Conservation (phyloP, 2,797 vertebrate species). For the Diglossa cyanea region DNA sequence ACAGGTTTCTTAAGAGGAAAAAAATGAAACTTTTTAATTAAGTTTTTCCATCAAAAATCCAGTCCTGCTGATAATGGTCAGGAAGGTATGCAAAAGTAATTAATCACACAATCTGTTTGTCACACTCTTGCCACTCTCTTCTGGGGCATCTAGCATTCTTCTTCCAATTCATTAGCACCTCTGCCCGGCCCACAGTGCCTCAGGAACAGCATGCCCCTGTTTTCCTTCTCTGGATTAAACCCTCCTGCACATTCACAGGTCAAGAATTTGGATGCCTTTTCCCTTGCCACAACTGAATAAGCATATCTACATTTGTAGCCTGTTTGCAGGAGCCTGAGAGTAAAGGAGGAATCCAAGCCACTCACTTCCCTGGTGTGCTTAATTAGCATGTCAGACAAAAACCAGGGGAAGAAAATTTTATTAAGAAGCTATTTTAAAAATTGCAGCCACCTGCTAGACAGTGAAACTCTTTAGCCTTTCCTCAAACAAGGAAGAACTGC, state of each 20-base stretch:
- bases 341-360: neutral
- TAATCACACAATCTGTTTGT: conserved; percentile 73
- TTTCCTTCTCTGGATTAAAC: neutral
- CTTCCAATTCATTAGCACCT: conserved; percentile 64
- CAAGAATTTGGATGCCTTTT: neutral
- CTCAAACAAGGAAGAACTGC: neutral
- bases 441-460: conserved; percentile 26
- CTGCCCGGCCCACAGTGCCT: neutral
- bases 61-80: conserved; percentile 71
- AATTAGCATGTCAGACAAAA: conserved; percentile 51
- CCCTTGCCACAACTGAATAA: neutral
- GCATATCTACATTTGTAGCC: neutral
- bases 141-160: conserved; percentile 11
- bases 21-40: conserved; percentile 75
- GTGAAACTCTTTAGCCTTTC: neutral
- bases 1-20: conserved; percentile 63
- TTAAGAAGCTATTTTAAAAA: conserved; percentile 29
- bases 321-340: neutral
- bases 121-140: conserved; percentile 42
- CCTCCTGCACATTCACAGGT: neutral
- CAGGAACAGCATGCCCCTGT: conserved; percentile 24
- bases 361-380: neutral
- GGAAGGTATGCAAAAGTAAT: conserved; percentile 74
- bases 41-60: conserved; percentile 71
- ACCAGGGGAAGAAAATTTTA: neutral